Conservation (phyloP, 2,113 vertebrate genomes). For the Larimichthys polyactis region DNA sequence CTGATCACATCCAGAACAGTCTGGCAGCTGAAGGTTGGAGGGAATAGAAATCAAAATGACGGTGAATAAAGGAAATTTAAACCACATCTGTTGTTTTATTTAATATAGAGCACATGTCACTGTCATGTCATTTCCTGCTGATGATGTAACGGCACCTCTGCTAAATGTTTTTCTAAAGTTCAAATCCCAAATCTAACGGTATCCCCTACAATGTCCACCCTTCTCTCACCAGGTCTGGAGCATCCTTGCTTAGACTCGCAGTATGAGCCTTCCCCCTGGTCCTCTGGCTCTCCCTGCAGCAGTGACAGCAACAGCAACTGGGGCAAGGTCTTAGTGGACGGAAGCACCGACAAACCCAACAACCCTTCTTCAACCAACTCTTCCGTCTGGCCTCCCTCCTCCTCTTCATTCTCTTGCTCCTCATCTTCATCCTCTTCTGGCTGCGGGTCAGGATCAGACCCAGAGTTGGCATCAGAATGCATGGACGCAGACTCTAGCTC, state of each 20-base stretch:
- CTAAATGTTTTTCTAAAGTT: not conserved
- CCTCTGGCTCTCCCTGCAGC: slow-evolving; percentile 91
- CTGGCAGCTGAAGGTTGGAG: slow-evolving; percentile 34
- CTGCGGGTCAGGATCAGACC: slow-evolving; percentile 87
- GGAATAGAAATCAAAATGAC: not conserved
- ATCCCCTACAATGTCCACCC: not conserved
- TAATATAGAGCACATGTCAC: not conserved
- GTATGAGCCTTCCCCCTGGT: slow-evolving; percentile 96
- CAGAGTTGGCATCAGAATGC: slow-evolving; percentile 95
- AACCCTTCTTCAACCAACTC: slow-evolving; percentile 72
- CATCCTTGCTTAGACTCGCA: slow-evolving; percentile 92
- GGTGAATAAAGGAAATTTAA: not conserved
- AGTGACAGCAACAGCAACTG: slow-evolving; percentile 93
- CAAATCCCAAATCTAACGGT: not conserved
- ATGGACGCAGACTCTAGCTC: slow-evolving; percentile 95
- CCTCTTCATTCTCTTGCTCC: slow-evolving; percentile 80
- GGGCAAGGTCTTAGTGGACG: slow-evolving; percentile 94
- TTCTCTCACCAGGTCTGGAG: slow-evolving; percentile 88
- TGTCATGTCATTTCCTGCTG: not conserved
- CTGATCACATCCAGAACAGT: slow-evolving; percentile 42
- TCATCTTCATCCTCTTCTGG: slow-evolving; percentile 79
- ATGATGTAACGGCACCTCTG: not conserved
- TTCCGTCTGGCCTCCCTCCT: slow-evolving; percentile 79
- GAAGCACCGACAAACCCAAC: slow-evolving; percentile 88
- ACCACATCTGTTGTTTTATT: not conserved